A percentile compares a stretch with the other conserved stretches of the same genome.
Evolutionary conservation across 2,888 invertebrate species (phyloP).

Genomic region (Drosophila infuscata): DNA sequence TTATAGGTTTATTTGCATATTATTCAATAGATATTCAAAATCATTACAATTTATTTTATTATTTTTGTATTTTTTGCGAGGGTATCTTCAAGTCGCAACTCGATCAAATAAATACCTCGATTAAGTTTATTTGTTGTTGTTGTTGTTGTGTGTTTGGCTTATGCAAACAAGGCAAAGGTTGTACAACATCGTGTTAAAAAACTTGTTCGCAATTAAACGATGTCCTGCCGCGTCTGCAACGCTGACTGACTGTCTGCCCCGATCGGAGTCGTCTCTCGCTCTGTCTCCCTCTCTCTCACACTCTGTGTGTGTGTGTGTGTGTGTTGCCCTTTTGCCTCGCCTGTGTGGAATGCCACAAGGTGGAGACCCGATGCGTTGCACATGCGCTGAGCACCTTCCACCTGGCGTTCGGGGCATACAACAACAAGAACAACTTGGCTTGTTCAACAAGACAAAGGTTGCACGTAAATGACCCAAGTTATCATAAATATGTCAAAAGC

Average conservation of each 20-base stretch:
- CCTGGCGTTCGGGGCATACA: conserved; percentile 75
- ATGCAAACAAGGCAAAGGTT: conserved; percentile 76
- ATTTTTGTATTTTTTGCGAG: not conserved
- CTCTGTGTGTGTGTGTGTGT: not conserved
- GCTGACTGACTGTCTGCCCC: conserved; percentile 77
- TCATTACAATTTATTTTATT: not conserved
- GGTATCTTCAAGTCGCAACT: conserved; percentile 8
- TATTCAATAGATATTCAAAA: not conserved
- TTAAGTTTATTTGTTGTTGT: not conserved
- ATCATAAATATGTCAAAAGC: conserved; percentile 85
- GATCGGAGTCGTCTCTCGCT: conserved; percentile 23
- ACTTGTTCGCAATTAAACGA: conserved; percentile 85
- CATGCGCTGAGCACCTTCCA: conserved; percentile 69
- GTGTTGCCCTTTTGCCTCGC: conserved; percentile 11
- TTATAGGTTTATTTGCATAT: not conserved
- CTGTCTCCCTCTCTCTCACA: not conserved
- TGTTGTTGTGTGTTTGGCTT: conserved; percentile 39
- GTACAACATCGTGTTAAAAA: conserved; percentile 84
- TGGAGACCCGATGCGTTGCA: conserved; percentile 43
- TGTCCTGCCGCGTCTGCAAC: conserved; percentile 81
- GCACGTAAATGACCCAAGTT: conserved; percentile 85
- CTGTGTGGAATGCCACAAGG: conserved; percentile 48
- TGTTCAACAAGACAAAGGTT: conserved; percentile 81
- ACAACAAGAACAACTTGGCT: conserved; percentile 32
- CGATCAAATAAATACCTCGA: too few species aligned